A percentile compares a stretch with the other conserved stretches of the same genome.
Conservation (phyloP, 2,888 invertebrate species). For the Clunio marinus region DNA sequence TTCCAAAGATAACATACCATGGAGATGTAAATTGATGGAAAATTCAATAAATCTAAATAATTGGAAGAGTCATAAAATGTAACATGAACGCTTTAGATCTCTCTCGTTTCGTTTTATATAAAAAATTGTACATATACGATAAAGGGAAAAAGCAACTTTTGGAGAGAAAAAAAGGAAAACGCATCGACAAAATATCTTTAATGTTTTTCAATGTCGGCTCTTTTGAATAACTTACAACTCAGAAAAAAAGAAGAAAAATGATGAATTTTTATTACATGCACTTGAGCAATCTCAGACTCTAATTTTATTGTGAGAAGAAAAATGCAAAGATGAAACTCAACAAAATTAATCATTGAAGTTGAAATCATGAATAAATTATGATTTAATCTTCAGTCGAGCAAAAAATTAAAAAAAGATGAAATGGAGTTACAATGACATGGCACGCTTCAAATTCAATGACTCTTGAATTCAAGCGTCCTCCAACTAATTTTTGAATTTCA, state of each 20-base stretch:
- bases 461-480: neutral
- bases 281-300: neutral
- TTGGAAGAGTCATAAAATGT: neutral
- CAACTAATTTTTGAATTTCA: too few species aligned
- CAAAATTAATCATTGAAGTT: neutral
- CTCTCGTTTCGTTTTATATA: too few species aligned
- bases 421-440: neutral
- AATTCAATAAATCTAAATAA: neutral
- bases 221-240: too few species aligned
- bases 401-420: neutral
- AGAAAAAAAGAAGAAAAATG: too few species aligned
- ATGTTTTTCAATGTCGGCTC: too few species aligned
- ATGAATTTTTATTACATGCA: neutral
- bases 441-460: neutral
- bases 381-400: neutral
- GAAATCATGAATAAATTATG: conserved; percentile 5
- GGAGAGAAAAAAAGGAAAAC: too few species aligned
- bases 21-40: neutral
- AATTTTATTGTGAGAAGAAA: neutral
- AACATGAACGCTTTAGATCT: too few species aligned
- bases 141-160: too few species aligned
- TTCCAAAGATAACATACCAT: neutral
- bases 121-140: too few species aligned
- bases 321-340: neutral
- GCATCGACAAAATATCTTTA: too few species aligned